Base-by-base conservation (phyloP, 2,888 invertebrate species). In the Byasa hedistus region DNA sequence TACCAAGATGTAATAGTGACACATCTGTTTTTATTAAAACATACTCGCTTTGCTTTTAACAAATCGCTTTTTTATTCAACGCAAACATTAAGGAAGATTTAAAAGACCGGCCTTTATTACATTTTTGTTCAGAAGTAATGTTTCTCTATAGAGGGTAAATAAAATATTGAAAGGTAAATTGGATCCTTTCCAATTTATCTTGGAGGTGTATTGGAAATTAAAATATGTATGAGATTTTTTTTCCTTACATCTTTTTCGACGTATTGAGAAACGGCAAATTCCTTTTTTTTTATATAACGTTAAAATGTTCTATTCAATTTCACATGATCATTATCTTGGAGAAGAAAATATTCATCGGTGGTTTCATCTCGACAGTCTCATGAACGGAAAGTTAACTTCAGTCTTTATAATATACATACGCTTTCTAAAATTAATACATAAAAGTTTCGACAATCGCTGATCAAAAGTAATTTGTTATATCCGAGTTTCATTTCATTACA, bases 181-280 rank as follows among this genome's bases (percentile, higher is more conserved):
- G 58, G 54, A 39, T 52, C 64, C 58, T 64, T 54, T 64, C 39
- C 58, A 64, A 58, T 64, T 21, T 64, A 57, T 36, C 58, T 64
- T 54, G 22, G 21, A 58, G 21, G 52, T 52, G 19, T n/a, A 52
- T 52, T 52, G n/a, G 21, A 54, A 39, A 58, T 64, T 44, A 54
- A 57, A 58, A 58, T 58, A 64, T 64, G n/a, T 52, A 58, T 54
- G 64, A 58, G 51, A 54, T 52, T 24, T 64, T 58, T 57, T 39
- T 32, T 32, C 8, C 17, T 44, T 44, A 44, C 44, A 12, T 44
- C 3, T 44, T 44, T 44, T 17, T 44, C 17, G 17, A 44, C 15
- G 44, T 44, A 44, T 44, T 44, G 44, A 44, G n/a, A 44, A 44
- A 17, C 19, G 4, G 19, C 15, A 4, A 44, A 44, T 15, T 15